Conservation (phyloP, 2,113 vertebrate genomes). For the Pachypanchax playfairii region DNA sequence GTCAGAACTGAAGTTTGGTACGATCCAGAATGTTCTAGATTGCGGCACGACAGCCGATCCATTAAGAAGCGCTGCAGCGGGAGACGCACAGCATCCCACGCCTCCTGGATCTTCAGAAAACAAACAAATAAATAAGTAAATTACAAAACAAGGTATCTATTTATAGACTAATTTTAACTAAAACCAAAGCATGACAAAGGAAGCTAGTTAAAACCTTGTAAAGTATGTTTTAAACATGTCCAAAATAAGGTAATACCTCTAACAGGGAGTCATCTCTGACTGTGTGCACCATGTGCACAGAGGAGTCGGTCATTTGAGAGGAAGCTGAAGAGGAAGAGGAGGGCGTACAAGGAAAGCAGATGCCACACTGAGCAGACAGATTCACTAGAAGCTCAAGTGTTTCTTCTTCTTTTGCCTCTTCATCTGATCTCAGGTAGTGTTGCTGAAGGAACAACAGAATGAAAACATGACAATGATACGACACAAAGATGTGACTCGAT, state of each 20-base stretch:
- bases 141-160: background rate
- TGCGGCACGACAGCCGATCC: slow-evolving; percentile 71
- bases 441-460: slow-evolving; percentile 46
- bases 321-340: slow-evolving; percentile 74
- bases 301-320: slow-evolving; percentile 67
- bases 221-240: background rate
- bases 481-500: background rate
- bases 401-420: slow-evolving; percentile 81
- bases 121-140: slow-evolving; percentile 10
- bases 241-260: slow-evolving; percentile 64
- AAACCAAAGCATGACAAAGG: background rate
- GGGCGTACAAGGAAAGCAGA: slow-evolving; percentile 82
- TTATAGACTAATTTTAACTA: background rate
- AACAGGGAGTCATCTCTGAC: slow-evolving; percentile 83
- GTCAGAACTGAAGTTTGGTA: slow-evolving; percentile 16
- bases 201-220: background rate
- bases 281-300: slow-evolving; percentile 80
- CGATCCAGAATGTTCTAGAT: slow-evolving; percentile 15
- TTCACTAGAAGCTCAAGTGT: slow-evolving; percentile 87
- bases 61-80: slow-evolving; percentile 87
- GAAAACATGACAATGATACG: background rate
- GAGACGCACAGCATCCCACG: slow-evolving; percentile 89
- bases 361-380: slow-evolving; percentile 84
- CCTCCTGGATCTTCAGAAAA: slow-evolving; percentile 75
- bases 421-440: slow-evolving; percentile 63